Conservation (phyloP, 2,797 vertebrate genomes). For the Nannoperca obscura region DNA sequence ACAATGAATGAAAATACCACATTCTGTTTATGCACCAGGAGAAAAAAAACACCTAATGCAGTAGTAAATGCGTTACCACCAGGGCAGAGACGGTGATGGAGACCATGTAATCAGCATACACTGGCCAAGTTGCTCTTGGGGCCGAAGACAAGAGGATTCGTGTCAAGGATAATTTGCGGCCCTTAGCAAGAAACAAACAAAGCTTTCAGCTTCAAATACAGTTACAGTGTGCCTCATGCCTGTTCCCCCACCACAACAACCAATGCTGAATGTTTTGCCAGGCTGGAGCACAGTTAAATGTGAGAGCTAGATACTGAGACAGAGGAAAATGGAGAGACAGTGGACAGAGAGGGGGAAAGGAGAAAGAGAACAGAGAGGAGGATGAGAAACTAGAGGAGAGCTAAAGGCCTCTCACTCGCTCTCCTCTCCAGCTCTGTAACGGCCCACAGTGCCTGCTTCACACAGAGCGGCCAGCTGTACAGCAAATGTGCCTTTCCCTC, state of each 20-base stretch:
- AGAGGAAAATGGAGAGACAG: slow-evolving; percentile 58
- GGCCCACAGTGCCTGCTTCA: slow-evolving; percentile 97
- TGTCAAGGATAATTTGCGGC: slow-evolving; percentile 90
- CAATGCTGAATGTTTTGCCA: slow-evolving; percentile 64
- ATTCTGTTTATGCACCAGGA: slow-evolving; percentile 54
- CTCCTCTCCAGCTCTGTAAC: slow-evolving; percentile 93
- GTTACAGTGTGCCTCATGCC: slow-evolving; percentile 70
- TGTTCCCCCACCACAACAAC: slow-evolving; percentile 57
- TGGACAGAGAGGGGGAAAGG: slow-evolving; percentile 82
- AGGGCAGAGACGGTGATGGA: slow-evolving; percentile 69
- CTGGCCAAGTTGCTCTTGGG: slow-evolving; percentile 74
- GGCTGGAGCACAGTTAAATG: slow-evolving; percentile 68
- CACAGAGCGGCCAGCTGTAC: slow-evolving; percentile 99
- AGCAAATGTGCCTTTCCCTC: slow-evolving; percentile 95
- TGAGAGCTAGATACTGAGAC: slow-evolving; percentile 55
- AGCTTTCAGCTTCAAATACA: slow-evolving; percentile 85
- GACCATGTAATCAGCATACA: slow-evolving; percentile 76
- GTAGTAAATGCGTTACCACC: slow-evolving; percentile 68
- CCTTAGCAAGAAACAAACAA: slow-evolving; percentile 94
- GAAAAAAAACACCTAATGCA: slow-evolving; percentile 58
- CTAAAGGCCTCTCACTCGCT: slow-evolving; percentile 95
- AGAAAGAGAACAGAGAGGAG: slow-evolving; percentile 79
- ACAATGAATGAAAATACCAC: slow-evolving; percentile 62
- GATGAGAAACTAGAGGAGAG: slow-evolving; percentile 93
- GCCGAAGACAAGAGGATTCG: slow-evolving; percentile 76